Conservation (phyloP, 53 echinoderm and acorn worm species). For the Luidia sarsii region DNA sequence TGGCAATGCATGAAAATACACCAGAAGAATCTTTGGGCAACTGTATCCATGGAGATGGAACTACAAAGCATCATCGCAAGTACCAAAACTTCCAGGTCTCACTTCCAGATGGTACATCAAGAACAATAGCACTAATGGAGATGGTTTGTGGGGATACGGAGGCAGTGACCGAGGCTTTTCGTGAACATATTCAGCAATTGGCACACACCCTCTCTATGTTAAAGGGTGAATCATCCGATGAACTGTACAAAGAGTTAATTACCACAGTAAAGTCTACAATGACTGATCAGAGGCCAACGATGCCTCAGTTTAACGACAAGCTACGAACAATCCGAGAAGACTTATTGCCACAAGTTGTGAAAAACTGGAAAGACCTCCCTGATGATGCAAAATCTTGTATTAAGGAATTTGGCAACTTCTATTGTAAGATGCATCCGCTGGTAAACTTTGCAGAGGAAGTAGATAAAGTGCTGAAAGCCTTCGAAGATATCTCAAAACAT, state of each 20-base stretch:
- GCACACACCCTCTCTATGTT: too few species aligned
- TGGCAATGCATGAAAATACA: slow-evolving; percentile 30
- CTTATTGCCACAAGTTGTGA: slow-evolving; percentile 44
- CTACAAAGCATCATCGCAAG: slow-evolving; percentile 55
- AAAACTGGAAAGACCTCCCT: slow-evolving; percentile 41
- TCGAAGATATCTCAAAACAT: slow-evolving; percentile 38
- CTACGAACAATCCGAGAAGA: background rate
- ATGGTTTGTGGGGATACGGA: slow-evolving; percentile 43
- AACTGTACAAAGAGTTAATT: background rate
- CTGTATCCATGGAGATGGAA: slow-evolving; percentile 64
- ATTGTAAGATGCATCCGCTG: slow-evolving; percentile 54
- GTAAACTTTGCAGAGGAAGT: slow-evolving; percentile 53
- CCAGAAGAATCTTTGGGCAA: slow-evolving; percentile 48
- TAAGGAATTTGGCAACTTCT: slow-evolving; percentile 30
- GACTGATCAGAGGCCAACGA: slow-evolving; percentile 56
- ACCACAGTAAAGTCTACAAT: slow-evolving; percentile 36
- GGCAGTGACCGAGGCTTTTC: slow-evolving; percentile 8
- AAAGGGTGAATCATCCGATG: too few species aligned
- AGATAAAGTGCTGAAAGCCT: slow-evolving; percentile 36
- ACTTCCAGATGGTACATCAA: slow-evolving; percentile 24
- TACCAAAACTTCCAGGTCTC: slow-evolving; percentile 63
- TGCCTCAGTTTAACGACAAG: slow-evolving; percentile 29
- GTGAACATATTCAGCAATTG: slow-evolving; percentile 18
- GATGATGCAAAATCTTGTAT: background rate
- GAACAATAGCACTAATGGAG: slow-evolving; percentile 23